These are phyloP conservation scores for Bombus fervidus DNA, from an alignment of 1,140 invertebrate species.

Conservation along the genomic window DNA sequence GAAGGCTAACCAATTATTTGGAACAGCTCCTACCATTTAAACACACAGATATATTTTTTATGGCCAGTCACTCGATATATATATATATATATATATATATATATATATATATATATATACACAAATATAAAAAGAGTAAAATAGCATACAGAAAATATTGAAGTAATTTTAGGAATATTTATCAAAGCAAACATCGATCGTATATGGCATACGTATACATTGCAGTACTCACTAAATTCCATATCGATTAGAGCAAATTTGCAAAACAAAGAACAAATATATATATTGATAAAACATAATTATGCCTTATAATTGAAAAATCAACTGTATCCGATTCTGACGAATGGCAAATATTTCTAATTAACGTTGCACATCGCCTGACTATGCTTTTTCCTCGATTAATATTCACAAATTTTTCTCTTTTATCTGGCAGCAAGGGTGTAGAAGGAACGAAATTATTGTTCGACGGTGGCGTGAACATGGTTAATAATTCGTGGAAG, in stretches of 20 bases:
- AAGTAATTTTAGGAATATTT: background rate
- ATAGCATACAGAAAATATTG: rapidly evolving
- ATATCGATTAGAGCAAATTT: background rate
- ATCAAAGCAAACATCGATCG: background rate
- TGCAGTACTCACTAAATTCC: background rate
- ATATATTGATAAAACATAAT: background rate
- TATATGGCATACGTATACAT: too few relatives aligned
- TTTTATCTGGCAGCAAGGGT: rapidly evolving
- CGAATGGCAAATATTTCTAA: background rate
- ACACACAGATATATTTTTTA: too few relatives aligned
- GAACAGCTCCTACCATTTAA: background rate
- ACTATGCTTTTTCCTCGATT: background rate
- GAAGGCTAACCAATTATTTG: background rate
- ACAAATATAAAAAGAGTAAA: background rate
- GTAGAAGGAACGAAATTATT: background rate
- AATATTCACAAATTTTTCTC: background rate
- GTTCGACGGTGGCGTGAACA: too few relatives aligned
- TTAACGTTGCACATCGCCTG: background rate
- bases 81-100: too few relatives aligned
- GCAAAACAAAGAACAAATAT: background rate
- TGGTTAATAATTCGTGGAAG: constrained; percentile 25
- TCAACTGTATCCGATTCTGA: background rate
- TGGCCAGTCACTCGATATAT: too few relatives aligned
- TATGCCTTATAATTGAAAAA: background rate
- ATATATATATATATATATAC: too few relatives aligned